These are phyloP conservation scores for Drosophila setosimentum DNA, from an alignment of 2,888 invertebrate species.

Conservation along the genomic window DNA sequence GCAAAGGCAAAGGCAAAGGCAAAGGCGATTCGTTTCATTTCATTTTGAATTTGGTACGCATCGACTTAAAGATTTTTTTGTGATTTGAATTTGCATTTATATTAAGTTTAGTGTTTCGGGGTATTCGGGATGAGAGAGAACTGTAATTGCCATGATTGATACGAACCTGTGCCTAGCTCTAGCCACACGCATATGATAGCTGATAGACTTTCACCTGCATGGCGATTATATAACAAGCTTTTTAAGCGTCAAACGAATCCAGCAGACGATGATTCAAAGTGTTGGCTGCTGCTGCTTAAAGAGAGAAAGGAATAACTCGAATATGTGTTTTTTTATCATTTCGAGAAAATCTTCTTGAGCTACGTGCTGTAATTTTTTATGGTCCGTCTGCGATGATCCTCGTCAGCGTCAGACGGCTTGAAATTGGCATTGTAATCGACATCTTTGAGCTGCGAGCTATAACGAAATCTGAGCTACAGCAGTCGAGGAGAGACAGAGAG, in stretches of 20 bases:
- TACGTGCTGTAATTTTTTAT: constrained; percentile 72
- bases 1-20: constrained; percentile 44
- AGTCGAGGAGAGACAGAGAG: not conserved
- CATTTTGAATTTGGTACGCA: constrained; percentile 79
- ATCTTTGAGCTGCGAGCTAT: constrained; percentile 51
- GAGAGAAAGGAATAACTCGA: not conserved
- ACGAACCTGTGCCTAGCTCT: constrained; percentile 37
- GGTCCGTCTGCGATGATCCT: constrained; percentile 62
- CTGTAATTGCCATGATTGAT: constrained; percentile 69
- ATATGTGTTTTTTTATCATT: constrained; percentile 59
- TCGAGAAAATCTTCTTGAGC: constrained; percentile 59
- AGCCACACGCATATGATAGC: constrained; percentile 12
- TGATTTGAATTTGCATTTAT: constrained; percentile 73
- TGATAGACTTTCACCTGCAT: constrained; percentile 41
- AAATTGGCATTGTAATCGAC: constrained; percentile 80
- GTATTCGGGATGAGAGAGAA: constrained; percentile 10
- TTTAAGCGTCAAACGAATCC: constrained; percentile 31
- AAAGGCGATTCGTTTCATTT: constrained; percentile 72
- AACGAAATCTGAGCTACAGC: constrained; percentile 61
- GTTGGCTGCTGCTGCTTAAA: constrained; percentile 9
- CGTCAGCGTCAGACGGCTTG: constrained; percentile 67
- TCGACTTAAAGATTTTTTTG: constrained; percentile 54
- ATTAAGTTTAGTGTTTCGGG: constrained; percentile 64
- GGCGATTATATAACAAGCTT: constrained; percentile 18
- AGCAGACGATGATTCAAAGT: constrained; percentile 9